phyloP scores from a whole-genome alignment of 2,113 vertebrate genomes.

The Archocentrus centrarchus region DNA sequence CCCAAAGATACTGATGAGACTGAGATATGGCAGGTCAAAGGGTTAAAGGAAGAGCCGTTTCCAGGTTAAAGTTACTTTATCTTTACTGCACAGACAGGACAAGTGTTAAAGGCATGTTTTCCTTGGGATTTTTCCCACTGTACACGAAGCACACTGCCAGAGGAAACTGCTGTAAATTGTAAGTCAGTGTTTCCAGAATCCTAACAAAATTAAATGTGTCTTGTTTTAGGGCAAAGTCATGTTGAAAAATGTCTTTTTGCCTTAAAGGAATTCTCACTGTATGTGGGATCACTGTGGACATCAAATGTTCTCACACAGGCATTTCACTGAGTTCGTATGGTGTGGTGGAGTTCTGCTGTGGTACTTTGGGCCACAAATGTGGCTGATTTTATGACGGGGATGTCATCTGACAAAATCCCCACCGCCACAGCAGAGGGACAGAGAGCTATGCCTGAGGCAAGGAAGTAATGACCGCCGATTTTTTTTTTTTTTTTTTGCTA shows the following conservation, averaged over 20 bases:
- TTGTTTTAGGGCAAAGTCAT: background rate
- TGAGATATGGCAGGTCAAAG: background rate
- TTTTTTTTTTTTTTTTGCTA: background rate
- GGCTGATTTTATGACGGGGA: slow-evolving; percentile 4
- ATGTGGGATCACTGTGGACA: background rate
- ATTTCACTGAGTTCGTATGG: background rate
- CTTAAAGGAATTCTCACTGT: background rate
- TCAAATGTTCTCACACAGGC: background rate
- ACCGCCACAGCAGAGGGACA: background rate
- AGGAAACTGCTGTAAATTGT: too few species aligned
- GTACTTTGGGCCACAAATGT: background rate
- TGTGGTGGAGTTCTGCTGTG: background rate
- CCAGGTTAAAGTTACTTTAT: background rate
- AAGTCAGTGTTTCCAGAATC: background rate
- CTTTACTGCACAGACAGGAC: background rate
- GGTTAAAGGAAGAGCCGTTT: background rate
- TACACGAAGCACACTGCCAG: background rate
- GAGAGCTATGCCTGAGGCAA: background rate
- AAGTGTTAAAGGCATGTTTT: background rate
- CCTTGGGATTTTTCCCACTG: background rate
- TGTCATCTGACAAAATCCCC: background rate
- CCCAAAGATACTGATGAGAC: slow-evolving; percentile 16
- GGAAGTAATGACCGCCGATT: background rate
- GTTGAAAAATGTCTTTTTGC: background rate
- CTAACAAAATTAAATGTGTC: background rate